Base-by-base conservation (phyloP, 1,140 invertebrate species). In the Drosophila teissieri region DNA sequence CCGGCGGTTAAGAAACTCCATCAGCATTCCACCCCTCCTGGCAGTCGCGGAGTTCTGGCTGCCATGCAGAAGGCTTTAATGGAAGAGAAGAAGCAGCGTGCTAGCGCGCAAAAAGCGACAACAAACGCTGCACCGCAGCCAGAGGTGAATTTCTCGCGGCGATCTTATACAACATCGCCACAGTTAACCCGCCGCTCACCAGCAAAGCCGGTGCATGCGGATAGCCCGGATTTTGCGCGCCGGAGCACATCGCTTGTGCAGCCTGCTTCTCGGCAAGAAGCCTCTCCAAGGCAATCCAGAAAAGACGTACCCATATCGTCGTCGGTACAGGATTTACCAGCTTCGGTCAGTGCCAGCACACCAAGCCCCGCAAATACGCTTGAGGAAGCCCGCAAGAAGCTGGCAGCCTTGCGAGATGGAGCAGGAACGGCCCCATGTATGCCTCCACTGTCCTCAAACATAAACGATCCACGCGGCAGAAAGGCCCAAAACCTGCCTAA, bases 371-470 rank as follows among this genome's bases (percentile, higher is more conserved):
- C 6, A 14, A 31, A 19, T 11, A 53, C 64, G 4, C 52, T 88
- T 14, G 46, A 65, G 49, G 83, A 86, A 60, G 83, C 84, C 2
- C 83, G 83, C 31, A 86, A 82, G 17, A 86, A 86, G 24, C 39
- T 86, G 14, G 84, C 79, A 2, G 80, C 70, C 0, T 24, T 88
- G 15, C 39, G 61, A 3, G 48, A 22, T 6, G 55, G 19, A 27
- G 2, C 14, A 12, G 15, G 1, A 3, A 12, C 1, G 24, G 7
- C 0, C n/a, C 8, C 14, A 10, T 22, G 31, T 6, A 36, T 12
- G 17, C 12, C 42, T 5, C 45, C 53, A 0, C 8, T 62, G 34
- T 34, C 70, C 4, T 69, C 81, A 12, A 80, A 80, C 22, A 37
- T 37, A 2, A 73, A 73, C 24, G 81, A 84, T 65, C 81, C 81